phyloP scores from a whole-genome alignment of 1,140 invertebrate species.

The Spodoptera frugiperda region DNA sequence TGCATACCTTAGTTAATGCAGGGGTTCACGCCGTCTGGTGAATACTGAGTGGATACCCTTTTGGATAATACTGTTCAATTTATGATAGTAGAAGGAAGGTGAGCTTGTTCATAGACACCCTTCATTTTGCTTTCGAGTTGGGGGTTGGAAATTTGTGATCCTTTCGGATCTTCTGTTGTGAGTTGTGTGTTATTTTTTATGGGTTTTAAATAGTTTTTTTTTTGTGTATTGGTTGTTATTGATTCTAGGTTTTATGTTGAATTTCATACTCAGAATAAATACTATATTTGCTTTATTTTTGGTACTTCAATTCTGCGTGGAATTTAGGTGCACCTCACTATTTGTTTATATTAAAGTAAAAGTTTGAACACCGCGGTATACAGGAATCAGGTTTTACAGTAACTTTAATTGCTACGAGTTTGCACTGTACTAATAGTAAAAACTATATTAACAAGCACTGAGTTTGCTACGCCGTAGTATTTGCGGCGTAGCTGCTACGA shows the following conservation, averaged over 20 bases:
- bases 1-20: slow-evolving; percentile 39
- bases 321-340: no score
- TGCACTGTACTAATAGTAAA: no score
- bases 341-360: no score
- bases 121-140: background rate
- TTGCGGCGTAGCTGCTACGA: slow-evolving; percentile 6
- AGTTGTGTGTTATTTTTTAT: background rate
- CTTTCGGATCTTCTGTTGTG: background rate
- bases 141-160: background rate
- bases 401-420: no score
- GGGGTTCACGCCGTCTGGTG: slow-evolving; percentile 1
- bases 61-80: slow-evolving; percentile 36
- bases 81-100: slow-evolving; percentile 8
- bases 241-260: no score
- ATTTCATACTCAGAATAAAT: no score
- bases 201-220: background rate
- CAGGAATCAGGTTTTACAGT: no score
- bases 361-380: no score
- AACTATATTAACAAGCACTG: no score
- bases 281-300: no score
- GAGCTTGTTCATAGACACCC: slow-evolving; percentile 29
- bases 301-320: no score
- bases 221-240: no score
- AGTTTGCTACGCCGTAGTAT: background rate
- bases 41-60: slow-evolving; percentile 29